Conservation (phyloP, 2,797 vertebrate genomes). For the Karalla daura region DNA sequence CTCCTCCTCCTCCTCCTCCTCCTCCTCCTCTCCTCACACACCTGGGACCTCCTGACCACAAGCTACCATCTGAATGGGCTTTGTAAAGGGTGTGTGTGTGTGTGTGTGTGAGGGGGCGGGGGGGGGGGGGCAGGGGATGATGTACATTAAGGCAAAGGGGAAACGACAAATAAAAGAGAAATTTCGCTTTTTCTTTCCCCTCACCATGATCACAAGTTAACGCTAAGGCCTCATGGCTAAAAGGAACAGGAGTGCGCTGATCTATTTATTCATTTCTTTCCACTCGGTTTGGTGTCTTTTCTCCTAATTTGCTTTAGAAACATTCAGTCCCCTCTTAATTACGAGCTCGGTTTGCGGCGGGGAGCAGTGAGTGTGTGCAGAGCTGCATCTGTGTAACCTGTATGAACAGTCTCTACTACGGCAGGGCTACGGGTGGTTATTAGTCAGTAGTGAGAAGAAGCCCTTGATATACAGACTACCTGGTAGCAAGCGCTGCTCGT, state of each 20-base stretch:
- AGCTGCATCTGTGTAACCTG: conserved; percentile 36
- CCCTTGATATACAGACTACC: conserved; percentile 56
- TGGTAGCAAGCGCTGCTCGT: conserved; percentile 27
- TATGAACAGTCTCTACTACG: conserved; percentile 46
- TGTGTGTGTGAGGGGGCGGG: neutral
- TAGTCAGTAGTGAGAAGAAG: conserved; percentile 49
- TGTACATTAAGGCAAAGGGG: conserved; percentile 71
- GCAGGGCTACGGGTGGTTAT: conserved; percentile 49
- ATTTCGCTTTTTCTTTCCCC: conserved; percentile 31
- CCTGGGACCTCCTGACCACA: conserved; percentile 27
- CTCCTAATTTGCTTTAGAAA: conserved; percentile 41
- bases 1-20: too few species aligned
- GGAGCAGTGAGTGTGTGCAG: conserved; percentile 33
- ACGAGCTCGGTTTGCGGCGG: neutral
- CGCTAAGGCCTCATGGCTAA: conserved; percentile 73
- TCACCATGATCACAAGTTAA: conserved; percentile 41
- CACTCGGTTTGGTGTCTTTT: conserved; percentile 14
- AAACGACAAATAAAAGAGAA: conserved; percentile 12
- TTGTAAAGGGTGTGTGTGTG: too few species aligned
- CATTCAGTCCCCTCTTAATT: conserved; percentile 56
- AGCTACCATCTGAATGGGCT: conserved; percentile 13
- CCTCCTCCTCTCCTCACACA: too few species aligned
- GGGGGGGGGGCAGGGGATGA: conserved; percentile 8
- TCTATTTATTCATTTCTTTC: conserved; percentile 28
- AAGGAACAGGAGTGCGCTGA: conserved; percentile 38